phyloP scores from a whole-genome alignment of 2,113 vertebrate species.

The Brienomyrus longianalis region DNA sequence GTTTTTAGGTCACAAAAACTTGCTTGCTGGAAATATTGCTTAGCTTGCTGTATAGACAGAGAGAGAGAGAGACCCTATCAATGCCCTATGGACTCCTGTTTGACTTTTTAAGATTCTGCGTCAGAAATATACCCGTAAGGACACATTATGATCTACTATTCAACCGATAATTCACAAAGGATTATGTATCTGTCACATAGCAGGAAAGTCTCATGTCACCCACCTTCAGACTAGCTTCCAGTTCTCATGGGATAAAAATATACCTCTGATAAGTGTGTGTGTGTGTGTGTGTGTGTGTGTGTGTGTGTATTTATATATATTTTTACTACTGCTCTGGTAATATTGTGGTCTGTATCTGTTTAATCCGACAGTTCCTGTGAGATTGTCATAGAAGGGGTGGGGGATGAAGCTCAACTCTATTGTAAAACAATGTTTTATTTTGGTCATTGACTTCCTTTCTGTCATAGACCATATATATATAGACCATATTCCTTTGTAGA shows the following conservation, averaged over 20 bases:
- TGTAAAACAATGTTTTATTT: constrained; percentile 9
- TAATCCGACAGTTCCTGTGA: neutral
- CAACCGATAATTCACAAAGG: neutral
- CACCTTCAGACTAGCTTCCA: neutral
- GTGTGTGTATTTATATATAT: neutral
- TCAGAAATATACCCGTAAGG: neutral
- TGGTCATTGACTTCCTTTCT: neutral
- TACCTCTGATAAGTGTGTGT: neutral
- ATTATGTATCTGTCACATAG: neutral
- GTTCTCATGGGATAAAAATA: neutral
- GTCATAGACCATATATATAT: neutral
- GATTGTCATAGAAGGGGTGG: neutral
- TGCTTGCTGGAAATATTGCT: neutral
- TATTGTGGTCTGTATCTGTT: neutral
- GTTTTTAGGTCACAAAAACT: neutral
- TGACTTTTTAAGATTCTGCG: neutral
- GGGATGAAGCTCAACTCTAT: neutral
- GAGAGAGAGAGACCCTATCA: neutral
- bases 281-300: neutral
- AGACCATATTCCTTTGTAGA: neutral
- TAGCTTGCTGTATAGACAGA: neutral
- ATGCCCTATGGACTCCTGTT: neutral
- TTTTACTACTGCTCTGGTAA: neutral
- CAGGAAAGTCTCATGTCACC: neutral
- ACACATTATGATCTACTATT: neutral